Conservation (phyloP, 2,797 vertebrate species). For the Mareca strepera region DNA sequence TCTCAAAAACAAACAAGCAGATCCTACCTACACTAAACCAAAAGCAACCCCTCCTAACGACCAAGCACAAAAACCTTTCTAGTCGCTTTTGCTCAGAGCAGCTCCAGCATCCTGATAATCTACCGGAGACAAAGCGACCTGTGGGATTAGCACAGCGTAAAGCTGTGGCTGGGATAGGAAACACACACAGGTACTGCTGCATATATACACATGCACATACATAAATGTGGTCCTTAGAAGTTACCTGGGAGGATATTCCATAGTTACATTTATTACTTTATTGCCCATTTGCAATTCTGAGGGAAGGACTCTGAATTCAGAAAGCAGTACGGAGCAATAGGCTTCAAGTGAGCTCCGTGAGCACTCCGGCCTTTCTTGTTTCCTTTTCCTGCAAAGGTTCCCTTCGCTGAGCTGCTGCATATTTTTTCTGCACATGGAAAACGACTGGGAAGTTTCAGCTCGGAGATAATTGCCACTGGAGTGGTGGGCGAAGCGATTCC, state of each 20-base stretch:
- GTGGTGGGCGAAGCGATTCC: not conserved
- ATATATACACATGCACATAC: not conserved
- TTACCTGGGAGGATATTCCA: not conserved
- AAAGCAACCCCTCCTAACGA: not conserved
- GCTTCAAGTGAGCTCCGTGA: not conserved
- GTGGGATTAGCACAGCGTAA: not conserved
- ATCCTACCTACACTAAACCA: not conserved
- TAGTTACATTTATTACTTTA: not conserved
- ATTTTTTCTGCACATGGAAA: not conserved
- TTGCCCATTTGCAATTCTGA: not conserved
- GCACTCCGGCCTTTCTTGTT: not conserved
- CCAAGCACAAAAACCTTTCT: not conserved
- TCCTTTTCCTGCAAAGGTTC: rapidly evolving
- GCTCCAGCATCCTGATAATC: not conserved
- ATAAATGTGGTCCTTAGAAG: not conserved
- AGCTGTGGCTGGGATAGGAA: not conserved
- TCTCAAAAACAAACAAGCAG: constrained; percentile 51
- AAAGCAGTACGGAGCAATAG: not conserved
- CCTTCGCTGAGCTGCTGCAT: not conserved
- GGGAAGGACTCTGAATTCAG: not conserved
- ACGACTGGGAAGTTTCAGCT: not conserved
- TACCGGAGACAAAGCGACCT: not conserved
- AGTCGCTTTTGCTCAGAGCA: not conserved
- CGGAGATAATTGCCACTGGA: not conserved
- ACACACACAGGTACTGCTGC: not conserved